These are phyloP conservation scores for Agonopterix subpropinquella DNA, from an alignment of 2,888 invertebrate genomes.

Conservation along the genomic window DNA sequence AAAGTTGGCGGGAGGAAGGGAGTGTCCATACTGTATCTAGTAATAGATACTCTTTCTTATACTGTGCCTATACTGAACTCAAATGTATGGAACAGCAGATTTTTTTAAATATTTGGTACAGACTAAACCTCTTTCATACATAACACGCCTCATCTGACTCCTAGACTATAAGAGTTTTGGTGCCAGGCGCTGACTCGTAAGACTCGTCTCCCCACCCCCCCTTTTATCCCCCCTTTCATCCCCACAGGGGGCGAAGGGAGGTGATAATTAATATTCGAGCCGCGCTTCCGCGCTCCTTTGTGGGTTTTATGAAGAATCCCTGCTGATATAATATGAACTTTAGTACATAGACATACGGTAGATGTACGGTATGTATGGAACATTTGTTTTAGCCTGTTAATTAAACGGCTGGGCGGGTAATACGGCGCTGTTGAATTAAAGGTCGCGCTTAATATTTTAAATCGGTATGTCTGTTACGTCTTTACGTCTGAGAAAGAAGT, in stretches of 20 bases:
- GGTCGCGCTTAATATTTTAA: too few species aligned
- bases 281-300: conserved; percentile 27
- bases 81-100: too few species aligned
- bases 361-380: not conserved
- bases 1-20: too few species aligned
- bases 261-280: conserved; percentile 53
- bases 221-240: not conserved
- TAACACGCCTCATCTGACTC: conserved; percentile 13
- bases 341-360: not conserved
- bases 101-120: too few species aligned
- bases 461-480: too few species aligned
- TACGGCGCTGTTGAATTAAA: too few species aligned
- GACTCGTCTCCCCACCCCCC: conserved; percentile 19
- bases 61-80: too few species aligned
- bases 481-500: too few species aligned
- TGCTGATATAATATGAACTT: conserved; percentile 1
- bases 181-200: conserved; percentile 49
- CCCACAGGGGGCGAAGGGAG: conserved; percentile 17
- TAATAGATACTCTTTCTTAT: too few species aligned
- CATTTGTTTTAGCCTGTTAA: not conserved
- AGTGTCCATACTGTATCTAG: too few species aligned
- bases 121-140: too few species aligned
- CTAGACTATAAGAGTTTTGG: conserved; percentile 32
- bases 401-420: too few species aligned
- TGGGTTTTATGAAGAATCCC: conserved; percentile 20